These are phyloP conservation scores for Eupithecia vulgata DNA, from an alignment of 2,888 invertebrate species.

Conservation along the genomic window DNA sequence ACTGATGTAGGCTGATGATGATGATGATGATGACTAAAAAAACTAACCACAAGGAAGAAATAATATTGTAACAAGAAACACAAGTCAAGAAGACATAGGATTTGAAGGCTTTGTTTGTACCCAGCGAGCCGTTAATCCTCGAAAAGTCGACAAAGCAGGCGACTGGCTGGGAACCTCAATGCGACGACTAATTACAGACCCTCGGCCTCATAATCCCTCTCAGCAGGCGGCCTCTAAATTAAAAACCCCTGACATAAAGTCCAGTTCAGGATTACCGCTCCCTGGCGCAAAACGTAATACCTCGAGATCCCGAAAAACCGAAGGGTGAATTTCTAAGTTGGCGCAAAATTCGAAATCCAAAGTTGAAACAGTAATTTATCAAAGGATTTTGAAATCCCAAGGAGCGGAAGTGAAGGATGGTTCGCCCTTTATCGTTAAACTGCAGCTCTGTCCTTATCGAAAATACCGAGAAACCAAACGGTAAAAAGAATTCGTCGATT, in stretches of 20 bases:
- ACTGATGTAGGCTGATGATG: too few relatives aligned
- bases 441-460: slow-evolving; percentile 63
- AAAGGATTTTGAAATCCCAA: slow-evolving; percentile 78
- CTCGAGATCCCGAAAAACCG: slow-evolving; percentile 53
- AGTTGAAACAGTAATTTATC: slow-evolving; percentile 83
- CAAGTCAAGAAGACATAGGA: slow-evolving; percentile 37
- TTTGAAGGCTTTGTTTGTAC: slow-evolving; percentile 41
- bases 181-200: slow-evolving; percentile 76
- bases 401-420: slow-evolving; percentile 72
- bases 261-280: slow-evolving; percentile 72
- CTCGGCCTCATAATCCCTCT: slow-evolving; percentile 76
- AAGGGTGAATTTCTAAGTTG: slow-evolving; percentile 69
- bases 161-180: slow-evolving; percentile 59
- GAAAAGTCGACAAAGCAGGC: slow-evolving; percentile 59
- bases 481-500: slow-evolving; percentile 47
- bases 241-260: slow-evolving; percentile 76
- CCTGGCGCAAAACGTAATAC: slow-evolving; percentile 53
- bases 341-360: slow-evolving; percentile 72
- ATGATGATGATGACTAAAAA: too few relatives aligned
- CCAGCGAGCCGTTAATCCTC: slow-evolving; percentile 58
- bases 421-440: slow-evolving; percentile 67
- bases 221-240: slow-evolving; percentile 81
- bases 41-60: neutral
- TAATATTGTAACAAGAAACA: slow-evolving; percentile 9
- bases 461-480: slow-evolving; percentile 49